Evolutionary conservation across 2,113 vertebrate species (phyloP).

Genomic region (Megaceryle torquata): DNA sequence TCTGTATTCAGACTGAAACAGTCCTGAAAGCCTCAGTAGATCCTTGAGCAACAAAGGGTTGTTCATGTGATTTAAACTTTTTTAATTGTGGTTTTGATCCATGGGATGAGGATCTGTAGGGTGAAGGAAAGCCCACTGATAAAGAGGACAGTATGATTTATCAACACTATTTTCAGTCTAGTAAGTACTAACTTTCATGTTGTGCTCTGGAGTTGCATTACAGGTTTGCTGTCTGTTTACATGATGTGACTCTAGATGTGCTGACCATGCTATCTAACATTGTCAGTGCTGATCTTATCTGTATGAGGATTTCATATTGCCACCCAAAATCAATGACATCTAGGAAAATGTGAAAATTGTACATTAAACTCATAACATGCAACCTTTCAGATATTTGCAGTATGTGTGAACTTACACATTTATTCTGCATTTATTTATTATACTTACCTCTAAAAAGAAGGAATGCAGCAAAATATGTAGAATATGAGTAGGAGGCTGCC

Average conservation of each 20-base stretch:
- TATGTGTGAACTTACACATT: background rate
- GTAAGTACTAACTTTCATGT: background rate
- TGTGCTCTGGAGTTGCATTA: background rate
- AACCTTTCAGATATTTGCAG: background rate
- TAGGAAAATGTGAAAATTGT: background rate
- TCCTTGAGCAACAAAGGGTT: background rate
- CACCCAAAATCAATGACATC: background rate
- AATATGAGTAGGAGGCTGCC: background rate
- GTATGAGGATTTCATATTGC: background rate
- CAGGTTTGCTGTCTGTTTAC: background rate
- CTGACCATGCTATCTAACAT: background rate
- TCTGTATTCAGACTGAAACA: background rate
- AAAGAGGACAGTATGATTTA: background rate
- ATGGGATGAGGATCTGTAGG: background rate
- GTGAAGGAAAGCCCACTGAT: background rate
- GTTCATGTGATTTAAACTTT: background rate
- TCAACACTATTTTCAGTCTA: background rate
- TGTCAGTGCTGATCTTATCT: background rate
- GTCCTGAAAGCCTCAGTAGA: background rate
- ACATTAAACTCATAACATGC: background rate
- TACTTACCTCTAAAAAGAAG: background rate
- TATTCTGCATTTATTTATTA: background rate
- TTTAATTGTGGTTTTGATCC: background rate
- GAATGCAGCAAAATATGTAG: background rate
- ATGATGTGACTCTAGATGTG: background rate